These are phyloP conservation scores for Eunapius fragilis DNA, from an alignment of 37 sponge, comb jelly and placozoan species.

Conservation along the genomic window DNA sequence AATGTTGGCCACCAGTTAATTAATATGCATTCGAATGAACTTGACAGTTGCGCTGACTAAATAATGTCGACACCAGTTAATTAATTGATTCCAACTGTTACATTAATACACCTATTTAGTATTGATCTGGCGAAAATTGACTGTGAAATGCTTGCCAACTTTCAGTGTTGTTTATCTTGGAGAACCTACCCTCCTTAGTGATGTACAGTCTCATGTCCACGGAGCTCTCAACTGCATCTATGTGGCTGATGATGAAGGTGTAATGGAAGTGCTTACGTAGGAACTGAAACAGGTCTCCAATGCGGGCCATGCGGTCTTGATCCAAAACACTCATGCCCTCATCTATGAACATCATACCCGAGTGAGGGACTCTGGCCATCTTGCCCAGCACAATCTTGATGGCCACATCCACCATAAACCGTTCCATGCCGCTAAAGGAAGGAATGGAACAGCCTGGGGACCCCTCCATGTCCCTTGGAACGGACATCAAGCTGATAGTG, in stretches of 20 bases:
- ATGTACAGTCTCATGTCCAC: background rate
- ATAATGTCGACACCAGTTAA: too few species aligned
- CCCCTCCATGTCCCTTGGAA: background rate
- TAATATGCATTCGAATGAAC: too few species aligned
- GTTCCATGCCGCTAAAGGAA: background rate
- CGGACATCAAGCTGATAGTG: background rate
- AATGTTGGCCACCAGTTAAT: too few species aligned
- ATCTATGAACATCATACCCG: background rate
- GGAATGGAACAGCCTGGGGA: background rate
- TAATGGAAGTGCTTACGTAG: background rate
- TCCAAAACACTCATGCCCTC: background rate
- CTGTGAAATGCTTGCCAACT: too few species aligned
- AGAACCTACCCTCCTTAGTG: background rate
- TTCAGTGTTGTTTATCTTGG: background rate
- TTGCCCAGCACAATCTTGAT: background rate
- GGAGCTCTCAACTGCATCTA: background rate
- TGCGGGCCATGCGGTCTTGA: background rate
- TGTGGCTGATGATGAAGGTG: background rate
- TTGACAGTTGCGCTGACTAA: too few species aligned
- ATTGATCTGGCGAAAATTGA: too few species aligned
- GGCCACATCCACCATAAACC: background rate
- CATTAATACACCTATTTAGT: too few species aligned
- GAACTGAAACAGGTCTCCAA: background rate
- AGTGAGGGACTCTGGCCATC: background rate
- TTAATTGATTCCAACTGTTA: too few species aligned